These are phyloP conservation scores for mouse (Mus musculus) DNA, from an alignment of 2,113 vertebrate genomes.

Conservation along the genomic window GRCm39 chr4:47988001-47988500, in stretches of 20 bases:
- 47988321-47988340: conserved; percentile 39
- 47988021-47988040: neutral
- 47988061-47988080: conserved; percentile 26
- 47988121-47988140: neutral
- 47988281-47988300: conserved; percentile 40
- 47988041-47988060: neutral
- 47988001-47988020: neutral
- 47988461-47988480: conserved; percentile 38
- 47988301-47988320: neutral
- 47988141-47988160: neutral
- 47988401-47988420: conserved; percentile 57
- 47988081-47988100: neutral
- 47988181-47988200: neutral
- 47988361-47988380: conserved; percentile 8
- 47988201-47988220: neutral
- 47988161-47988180: neutral
- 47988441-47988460: conserved; percentile 54
- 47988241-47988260: neutral
- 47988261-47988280: neutral
- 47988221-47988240: neutral
- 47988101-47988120: conserved; percentile 13
- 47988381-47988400: conserved; percentile 33
- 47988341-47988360: conserved; percentile 12
- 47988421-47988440: conserved; percentile 35
- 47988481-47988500: conserved; percentile 44